Percentiles rank a stretch among this genome's conserved stretches.
Conservation (phyloP, 2,888 invertebrate species). For the Drosophila nr. fundita region DNA sequence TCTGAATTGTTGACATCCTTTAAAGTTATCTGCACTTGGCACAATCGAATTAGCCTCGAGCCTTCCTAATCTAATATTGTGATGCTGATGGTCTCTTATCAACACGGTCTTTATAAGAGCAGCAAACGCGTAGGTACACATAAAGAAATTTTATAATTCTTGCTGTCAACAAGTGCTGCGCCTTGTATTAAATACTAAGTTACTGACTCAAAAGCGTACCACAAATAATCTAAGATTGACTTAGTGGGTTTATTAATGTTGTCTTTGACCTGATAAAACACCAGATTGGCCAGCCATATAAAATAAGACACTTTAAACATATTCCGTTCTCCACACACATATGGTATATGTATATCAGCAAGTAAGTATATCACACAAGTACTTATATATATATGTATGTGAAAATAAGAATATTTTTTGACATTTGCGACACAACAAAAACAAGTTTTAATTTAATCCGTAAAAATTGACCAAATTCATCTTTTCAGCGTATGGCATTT, state of each 20-base stretch:
- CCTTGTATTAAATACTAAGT: neutral
- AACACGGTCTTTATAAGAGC: conserved; percentile 14
- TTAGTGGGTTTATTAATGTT: neutral
- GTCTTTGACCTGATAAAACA: conserved; percentile 6
- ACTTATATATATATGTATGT: neutral
- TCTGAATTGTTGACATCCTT: neutral
- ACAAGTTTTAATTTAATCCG: conserved; percentile 31
- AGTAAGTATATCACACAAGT: conserved; percentile 1
- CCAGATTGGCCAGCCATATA: conserved; percentile 2
- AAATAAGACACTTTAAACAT: conserved; percentile 1
- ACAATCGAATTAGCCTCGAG: neutral
- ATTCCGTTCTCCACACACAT: neutral
- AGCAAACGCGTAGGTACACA: neutral
- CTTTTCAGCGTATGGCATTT: neutral
- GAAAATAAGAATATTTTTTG: conserved; percentile 1
- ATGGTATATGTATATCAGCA: neutral
- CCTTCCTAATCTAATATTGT: conserved; percentile 28
- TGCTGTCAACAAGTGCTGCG: conserved; percentile 10
- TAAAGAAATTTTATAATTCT: conserved; percentile 5
- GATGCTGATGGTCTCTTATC: conserved; percentile 31
- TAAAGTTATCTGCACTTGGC: neutral
- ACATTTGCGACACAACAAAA: conserved; percentile 23
- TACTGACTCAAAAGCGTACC: neutral
- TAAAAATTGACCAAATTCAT: conserved; percentile 6
- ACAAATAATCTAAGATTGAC: neutral